Percentiles rank a stretch among this genome's conserved stretches.
These are phyloP conservation scores for Lagodon rhomboides DNA, from an alignment of 2,797 vertebrate species.

Conservation along the genomic window DNA sequence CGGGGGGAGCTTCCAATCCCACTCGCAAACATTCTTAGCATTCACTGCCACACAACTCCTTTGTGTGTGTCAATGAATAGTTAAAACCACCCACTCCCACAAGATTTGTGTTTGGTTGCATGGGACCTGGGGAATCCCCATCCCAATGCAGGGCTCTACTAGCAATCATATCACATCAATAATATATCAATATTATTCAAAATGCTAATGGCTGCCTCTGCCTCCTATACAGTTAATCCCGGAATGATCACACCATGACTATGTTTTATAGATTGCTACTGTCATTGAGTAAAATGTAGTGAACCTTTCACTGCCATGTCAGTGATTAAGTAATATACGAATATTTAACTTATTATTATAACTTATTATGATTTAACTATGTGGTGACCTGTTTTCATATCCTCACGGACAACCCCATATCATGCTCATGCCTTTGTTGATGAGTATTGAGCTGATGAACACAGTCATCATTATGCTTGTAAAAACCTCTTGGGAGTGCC, in stretches of 20 bases:
- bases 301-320: neutral
- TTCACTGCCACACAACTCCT: too few relatives aligned
- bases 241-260: neutral
- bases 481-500: constrained; percentile 24
- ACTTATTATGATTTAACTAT: too few relatives aligned
- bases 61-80: too few relatives aligned
- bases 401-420: neutral
- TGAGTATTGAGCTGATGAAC: constrained; percentile 18
- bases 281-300: neutral
- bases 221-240: neutral
- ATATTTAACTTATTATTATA: neutral
- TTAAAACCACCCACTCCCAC: too few relatives aligned
- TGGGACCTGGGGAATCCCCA: too few relatives aligned
- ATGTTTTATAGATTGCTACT: neutral
- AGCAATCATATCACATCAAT: neutral
- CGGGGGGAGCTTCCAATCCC: too few relatives aligned
- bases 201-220: neutral
- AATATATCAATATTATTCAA: neutral
- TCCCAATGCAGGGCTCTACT: too few relatives aligned
- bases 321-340: neutral
- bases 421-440: neutral
- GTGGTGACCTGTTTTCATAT: neutral
- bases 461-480: neutral
- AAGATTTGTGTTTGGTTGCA: too few relatives aligned
- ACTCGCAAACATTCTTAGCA: too few relatives aligned